A percentile compares a stretch with the other conserved stretches of the same genome.
Conservation (phyloP, 2,888 invertebrate genomes). For the Caenorhabditis panamensis region DNA sequence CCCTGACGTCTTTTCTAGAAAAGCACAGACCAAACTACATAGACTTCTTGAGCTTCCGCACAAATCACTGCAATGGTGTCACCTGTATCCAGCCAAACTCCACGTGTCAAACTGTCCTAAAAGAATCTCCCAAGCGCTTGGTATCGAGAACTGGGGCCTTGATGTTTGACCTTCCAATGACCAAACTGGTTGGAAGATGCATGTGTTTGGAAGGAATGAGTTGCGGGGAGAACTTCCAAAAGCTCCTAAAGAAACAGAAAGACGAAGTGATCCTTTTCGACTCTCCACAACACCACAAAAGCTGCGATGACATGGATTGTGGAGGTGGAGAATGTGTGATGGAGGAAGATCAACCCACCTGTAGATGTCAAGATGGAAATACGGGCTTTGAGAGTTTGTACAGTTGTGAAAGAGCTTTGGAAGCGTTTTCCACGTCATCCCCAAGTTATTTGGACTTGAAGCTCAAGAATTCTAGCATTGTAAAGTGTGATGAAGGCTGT, state of each 20-base stretch:
- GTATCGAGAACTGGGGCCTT: not conserved
- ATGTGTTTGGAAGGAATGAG: not conserved
- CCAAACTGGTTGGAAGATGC: slow-evolving; percentile 6
- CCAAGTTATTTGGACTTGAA: slow-evolving; percentile 21
- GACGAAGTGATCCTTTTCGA: slow-evolving; percentile 16
- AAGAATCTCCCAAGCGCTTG: not conserved
- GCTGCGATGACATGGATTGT: slow-evolving; percentile 39
- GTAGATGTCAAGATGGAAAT: slow-evolving; percentile 29
- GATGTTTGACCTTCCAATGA: slow-evolving; percentile 21
- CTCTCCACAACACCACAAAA: not conserved
- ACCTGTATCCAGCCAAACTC: slow-evolving; percentile 26
- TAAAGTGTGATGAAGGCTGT: slow-evolving; percentile 13
- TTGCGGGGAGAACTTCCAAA: not conserved
- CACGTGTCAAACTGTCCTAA: slow-evolving; percentile 16
- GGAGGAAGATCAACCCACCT: slow-evolving; percentile 16
- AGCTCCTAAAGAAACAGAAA: slow-evolving; percentile 2
- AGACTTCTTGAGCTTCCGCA: slow-evolving; percentile 19
- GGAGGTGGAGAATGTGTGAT: slow-evolving; percentile 30
- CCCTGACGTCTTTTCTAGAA: slow-evolving; percentile 40
- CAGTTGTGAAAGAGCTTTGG: slow-evolving; percentile 8
- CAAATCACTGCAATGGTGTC: slow-evolving; percentile 25
- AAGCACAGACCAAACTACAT: slow-evolving; percentile 23
- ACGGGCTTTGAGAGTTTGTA: slow-evolving; percentile 27
- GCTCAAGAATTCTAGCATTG: slow-evolving; percentile 9
- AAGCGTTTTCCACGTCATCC: slow-evolving; percentile 31